Conservation (phyloP, 2,888 invertebrate genomes). For the Torymus auratus region DNA sequence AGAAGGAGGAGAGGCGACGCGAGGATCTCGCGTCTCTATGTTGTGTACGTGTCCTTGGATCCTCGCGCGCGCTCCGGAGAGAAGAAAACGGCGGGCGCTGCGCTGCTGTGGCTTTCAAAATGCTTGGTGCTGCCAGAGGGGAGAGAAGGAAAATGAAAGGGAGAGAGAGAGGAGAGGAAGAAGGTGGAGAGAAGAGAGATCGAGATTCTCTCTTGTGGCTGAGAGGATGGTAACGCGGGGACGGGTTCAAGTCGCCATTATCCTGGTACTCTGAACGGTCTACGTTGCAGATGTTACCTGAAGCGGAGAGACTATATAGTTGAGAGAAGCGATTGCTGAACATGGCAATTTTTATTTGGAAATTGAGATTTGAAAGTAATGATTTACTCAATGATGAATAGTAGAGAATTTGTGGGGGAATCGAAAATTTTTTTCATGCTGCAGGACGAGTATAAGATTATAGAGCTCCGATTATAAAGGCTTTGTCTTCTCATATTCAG, state of each 20-base stretch:
- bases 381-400: too few species aligned
- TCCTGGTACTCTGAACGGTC: conserved; percentile 21
- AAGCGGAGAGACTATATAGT: too few species aligned
- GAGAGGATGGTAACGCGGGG: conserved; percentile 23
- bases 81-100: conserved; percentile 1
- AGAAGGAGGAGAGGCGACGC: not conserved
- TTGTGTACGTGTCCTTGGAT: conserved; percentile 22
- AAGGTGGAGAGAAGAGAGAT: conserved; percentile 18
- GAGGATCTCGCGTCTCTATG: too few species aligned
- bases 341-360: too few species aligned
- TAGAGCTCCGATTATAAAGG: too few species aligned
- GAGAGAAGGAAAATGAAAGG: conserved; percentile 29
- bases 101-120: conserved; percentile 7
- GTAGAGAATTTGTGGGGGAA: too few species aligned
- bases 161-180: not conserved
- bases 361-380: too few species aligned
- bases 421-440: too few species aligned
- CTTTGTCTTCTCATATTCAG: too few species aligned
- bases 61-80: not conserved
- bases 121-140: not conserved
- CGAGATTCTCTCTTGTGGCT: conserved; percentile 48
- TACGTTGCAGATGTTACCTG: too few species aligned
- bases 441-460: too few species aligned
- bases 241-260: conserved; percentile 24
- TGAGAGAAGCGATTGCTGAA: too few species aligned